These are phyloP conservation scores for Distichodus sexfasciatus DNA, from an alignment of 2,797 vertebrate species.

Conservation along the genomic window DNA sequence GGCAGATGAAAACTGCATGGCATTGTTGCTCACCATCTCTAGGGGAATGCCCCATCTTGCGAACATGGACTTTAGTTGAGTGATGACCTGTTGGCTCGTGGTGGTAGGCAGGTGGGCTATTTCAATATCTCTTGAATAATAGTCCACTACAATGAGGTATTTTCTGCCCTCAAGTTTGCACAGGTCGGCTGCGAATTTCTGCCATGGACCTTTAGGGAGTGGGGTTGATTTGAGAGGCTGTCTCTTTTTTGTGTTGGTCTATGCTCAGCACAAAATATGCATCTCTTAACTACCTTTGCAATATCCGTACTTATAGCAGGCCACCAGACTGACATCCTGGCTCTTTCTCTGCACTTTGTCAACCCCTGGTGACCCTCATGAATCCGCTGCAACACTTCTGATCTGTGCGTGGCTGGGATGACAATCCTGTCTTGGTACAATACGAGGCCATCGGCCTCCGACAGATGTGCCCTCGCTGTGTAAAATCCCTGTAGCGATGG, in stretches of 20 bases:
- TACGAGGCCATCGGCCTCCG: not conserved
- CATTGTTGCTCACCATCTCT: no score
- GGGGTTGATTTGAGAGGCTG: conserved; percentile 21
- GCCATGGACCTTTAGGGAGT: conserved; percentile 11
- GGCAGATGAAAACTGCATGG: no score
- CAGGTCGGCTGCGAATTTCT: conserved; percentile 18
- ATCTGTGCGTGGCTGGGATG: not conserved
- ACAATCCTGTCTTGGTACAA: conserved; percentile 25
- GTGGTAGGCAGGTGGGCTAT: not conserved
- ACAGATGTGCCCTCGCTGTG: not conserved
- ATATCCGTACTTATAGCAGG: not conserved
- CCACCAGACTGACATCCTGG: conserved; percentile 32
- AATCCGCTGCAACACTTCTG: not conserved
- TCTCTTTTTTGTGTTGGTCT: conserved; percentile 10
- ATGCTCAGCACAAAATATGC: conserved; percentile 10
- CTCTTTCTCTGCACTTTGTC: not conserved
- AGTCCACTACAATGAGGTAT: conserved; percentile 7
- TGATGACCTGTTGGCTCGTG: not conserved
- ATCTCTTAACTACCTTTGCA: not conserved
- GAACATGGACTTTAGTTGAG: conserved; percentile 29
- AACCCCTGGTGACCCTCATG: conserved; percentile 19
- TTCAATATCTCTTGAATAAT: conserved; percentile 22
- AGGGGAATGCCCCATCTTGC: conserved; percentile 24
- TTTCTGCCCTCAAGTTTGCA: not conserved
- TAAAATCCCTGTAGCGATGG: not conserved